phyloP scores from a whole-genome alignment of 2,888 invertebrate genomes.

The Thereva unica region DNA sequence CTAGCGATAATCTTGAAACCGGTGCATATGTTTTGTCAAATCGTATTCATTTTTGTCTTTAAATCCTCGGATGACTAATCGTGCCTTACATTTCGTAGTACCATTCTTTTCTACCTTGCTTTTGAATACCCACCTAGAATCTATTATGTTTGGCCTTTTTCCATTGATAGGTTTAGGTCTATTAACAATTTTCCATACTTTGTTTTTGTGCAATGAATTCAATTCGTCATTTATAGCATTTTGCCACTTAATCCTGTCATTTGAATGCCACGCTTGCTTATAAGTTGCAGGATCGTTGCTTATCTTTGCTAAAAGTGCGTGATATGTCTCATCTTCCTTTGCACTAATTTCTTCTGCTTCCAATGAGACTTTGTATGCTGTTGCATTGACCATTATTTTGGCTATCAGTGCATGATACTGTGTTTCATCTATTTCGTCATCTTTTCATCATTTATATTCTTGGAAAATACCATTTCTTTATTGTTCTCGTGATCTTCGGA shows the following conservation, averaged over 20 bases:
- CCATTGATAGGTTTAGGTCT: background rate
- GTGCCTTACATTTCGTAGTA: background rate
- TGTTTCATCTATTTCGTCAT: no score
- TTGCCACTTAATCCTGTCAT: background rate
- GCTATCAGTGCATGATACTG: no score
- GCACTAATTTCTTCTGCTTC: no score
- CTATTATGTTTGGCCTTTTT: slow-evolving; percentile 9
- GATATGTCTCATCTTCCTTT: no score
- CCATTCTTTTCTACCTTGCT: background rate
- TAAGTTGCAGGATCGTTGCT: background rate
- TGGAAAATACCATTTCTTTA: no score
- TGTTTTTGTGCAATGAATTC: slow-evolving; percentile 7
- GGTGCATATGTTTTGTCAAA: no score
- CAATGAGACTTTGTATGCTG: no score
- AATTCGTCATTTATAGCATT: slow-evolving; percentile 2
- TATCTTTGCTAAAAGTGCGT: background rate
- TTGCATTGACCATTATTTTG: no score
- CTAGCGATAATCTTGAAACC: no score
- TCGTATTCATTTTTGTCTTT: slow-evolving; percentile 1
- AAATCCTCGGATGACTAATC: slow-evolving; percentile 10
- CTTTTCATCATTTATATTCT: no score
- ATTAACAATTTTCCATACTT: slow-evolving; percentile 5
- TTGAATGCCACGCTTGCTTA: background rate
- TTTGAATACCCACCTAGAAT: slow-evolving; percentile 9
- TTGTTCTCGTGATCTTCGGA: no score